Base-by-base conservation (phyloP, 2,113 vertebrate genomes). In the Tretioscincus oriximinensis region DNA sequence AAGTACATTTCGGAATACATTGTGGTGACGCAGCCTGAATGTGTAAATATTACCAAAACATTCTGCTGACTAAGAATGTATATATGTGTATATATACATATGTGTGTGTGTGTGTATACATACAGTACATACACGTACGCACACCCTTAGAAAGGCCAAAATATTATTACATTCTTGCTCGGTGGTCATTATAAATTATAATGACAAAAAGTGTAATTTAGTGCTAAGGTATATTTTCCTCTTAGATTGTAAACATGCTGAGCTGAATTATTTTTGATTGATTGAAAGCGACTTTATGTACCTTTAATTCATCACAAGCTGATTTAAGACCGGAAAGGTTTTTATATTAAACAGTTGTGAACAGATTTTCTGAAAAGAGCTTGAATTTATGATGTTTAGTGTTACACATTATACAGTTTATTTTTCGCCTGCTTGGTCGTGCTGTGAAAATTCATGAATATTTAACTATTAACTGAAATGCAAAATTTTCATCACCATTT, bases 381-480 rank as follows among this genome's bases (percentile, higher is more conserved):
- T 88, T 93, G 94, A 91, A 95, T 94, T 93, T 93, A 91, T 93
- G 86, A 91, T 94, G 85, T 90, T 95, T 94, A 90, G 89, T 91
- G 90, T 94, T 94, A 92, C 88, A 90, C 87, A 92, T 95, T 93
- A 93, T 92, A 95, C 91, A 93, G 93, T 90, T 95, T 95, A 95
- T 96, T 95, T 95, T 95, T 95, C 90, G 82, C 91, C 94, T 91
- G 90, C 91, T 95, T 94, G 92, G 93, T 94, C 94, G 89, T 24
- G 85, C 95, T 95, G 94, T 94, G 94, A 95, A 95, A 95, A 95
- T 91, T 95, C 94, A 96, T 95, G 95, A 95, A 95, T 96, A 96
- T 96, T 95, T 96, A 96, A 93, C 93, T 94, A 96, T 95, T 96
- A 95, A 95, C 95, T 94, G 92, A 95, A 95, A 95, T 95, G 95